A percentile compares a stretch with the other conserved stretches of the same genome.
Evolutionary conservation across 2,113 vertebrate species (phyloP).

Genomic region (Ptyas mucosa): DNA sequence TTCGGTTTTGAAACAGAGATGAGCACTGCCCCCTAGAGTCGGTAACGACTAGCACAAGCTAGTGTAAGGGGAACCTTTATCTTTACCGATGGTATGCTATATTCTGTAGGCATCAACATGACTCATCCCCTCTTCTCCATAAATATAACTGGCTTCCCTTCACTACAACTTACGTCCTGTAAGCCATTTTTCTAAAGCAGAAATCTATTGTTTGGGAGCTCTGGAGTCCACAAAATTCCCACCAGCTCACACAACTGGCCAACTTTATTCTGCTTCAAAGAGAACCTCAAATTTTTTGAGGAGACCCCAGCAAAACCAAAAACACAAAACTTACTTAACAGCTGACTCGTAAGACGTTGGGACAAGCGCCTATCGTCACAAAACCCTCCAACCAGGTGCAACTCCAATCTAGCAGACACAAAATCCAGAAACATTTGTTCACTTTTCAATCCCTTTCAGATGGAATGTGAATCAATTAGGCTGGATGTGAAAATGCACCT

Average conservation of each 20-base stretch:
- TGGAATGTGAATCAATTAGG: background rate
- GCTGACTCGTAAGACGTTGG: conserved; percentile 85
- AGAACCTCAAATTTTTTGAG: conserved; percentile 9
- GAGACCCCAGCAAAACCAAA: conserved; percentile 36
- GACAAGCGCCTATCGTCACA: conserved; percentile 87
- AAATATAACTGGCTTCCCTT: background rate
- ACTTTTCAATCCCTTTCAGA: background rate
- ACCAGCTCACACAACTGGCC: background rate
- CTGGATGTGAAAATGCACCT: background rate
- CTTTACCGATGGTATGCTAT: background rate
- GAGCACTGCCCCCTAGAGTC: too few species aligned
- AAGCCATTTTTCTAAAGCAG: background rate
- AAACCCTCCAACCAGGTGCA: conserved; percentile 95
- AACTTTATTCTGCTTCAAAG: conserved; percentile 28
- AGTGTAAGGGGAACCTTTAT: too few species aligned
- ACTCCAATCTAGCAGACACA: conserved; percentile 81
- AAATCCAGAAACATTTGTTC: conserved; percentile 24
- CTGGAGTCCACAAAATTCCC: background rate
- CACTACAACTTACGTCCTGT: background rate
- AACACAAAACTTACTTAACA: conserved; percentile 78
- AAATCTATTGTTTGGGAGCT: background rate
- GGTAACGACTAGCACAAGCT: too few species aligned
- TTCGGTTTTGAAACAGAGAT: too few species aligned
- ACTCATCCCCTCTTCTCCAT: background rate
- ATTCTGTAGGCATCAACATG: background rate